Percentiles rank a stretch among this genome's conserved stretches.
These are phyloP conservation scores for Pogonomyrmex californicus DNA, from an alignment of 1,140 invertebrate species.

Conservation along the genomic window DNA sequence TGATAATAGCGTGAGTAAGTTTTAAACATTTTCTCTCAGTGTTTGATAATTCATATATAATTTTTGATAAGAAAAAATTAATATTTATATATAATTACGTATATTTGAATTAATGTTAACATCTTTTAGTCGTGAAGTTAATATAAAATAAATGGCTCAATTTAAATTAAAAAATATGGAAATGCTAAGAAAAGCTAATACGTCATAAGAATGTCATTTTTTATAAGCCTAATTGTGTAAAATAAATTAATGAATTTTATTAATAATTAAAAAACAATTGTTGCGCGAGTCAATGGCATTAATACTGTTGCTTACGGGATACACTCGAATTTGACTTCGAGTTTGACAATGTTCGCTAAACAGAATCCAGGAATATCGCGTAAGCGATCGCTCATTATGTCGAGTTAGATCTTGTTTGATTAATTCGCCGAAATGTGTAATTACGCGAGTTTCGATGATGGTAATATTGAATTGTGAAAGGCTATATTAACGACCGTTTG, in stretches of 20 bases:
- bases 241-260: neutral
- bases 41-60: too few species aligned
- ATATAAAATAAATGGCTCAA: too few species aligned
- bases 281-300: neutral
- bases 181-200: too few species aligned
- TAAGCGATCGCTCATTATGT: slow-evolving; percentile 14
- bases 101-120: too few species aligned
- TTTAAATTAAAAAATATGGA: too few species aligned
- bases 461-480: neutral
- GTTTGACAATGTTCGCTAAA: slow-evolving; percentile 15
- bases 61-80: too few species aligned
- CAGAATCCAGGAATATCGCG: slow-evolving; percentile 16
- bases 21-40: too few species aligned
- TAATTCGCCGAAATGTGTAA: slow-evolving; percentile 57
- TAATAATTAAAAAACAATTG: slow-evolving; percentile 2
- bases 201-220: neutral
- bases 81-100: too few species aligned
- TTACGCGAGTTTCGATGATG: slow-evolving; percentile 40
- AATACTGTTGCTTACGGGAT: slow-evolving; percentile 12
- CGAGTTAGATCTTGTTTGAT: slow-evolving; percentile 11
- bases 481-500: neutral
- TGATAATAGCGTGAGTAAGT: too few species aligned
- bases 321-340: slow-evolving; percentile 44
- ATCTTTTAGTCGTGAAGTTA: too few species aligned
- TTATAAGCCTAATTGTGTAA: neutral